These are phyloP conservation scores for Betta splendens DNA, from an alignment of 2,797 vertebrate genomes.

Conservation along the genomic window DNA sequence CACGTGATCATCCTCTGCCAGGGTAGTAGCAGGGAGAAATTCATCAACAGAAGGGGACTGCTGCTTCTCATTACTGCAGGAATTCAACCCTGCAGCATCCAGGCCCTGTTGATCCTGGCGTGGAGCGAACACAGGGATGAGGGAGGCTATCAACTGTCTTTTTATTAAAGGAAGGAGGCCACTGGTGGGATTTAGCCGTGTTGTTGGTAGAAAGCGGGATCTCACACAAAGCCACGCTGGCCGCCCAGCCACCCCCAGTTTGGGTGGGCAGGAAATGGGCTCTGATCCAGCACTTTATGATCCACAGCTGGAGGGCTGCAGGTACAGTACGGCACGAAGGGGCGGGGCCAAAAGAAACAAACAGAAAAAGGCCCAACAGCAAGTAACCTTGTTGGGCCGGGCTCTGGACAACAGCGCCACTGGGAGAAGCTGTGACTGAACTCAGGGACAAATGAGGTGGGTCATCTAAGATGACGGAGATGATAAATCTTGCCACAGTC, in stretches of 20 bases:
- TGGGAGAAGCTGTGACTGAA: slow-evolving; percentile 55
- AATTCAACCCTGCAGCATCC: slow-evolving; percentile 64
- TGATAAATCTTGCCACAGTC: slow-evolving; percentile 63
- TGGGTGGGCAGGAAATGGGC: slow-evolving; percentile 78
- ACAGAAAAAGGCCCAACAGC: slow-evolving; percentile 24
- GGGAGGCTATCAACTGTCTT: slow-evolving; percentile 50
- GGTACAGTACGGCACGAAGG: slow-evolving; percentile 21
- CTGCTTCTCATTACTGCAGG: slow-evolving; percentile 70
- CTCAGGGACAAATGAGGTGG: slow-evolving; percentile 67
- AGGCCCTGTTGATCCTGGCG: slow-evolving; percentile 60
- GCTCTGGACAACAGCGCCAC: slow-evolving; percentile 39
- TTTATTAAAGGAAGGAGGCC: slow-evolving; percentile 49
- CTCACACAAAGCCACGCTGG: slow-evolving; percentile 49
- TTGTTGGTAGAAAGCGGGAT: slow-evolving; percentile 62
- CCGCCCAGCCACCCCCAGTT: slow-evolving; percentile 38
- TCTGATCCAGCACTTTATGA: slow-evolving; percentile 71
- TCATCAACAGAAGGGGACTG: slow-evolving; percentile 47
- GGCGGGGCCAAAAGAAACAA: no score
- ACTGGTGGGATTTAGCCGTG: slow-evolving; percentile 56
- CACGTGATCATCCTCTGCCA: slow-evolving; percentile 30
- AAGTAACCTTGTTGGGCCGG: slow-evolving; percentile 33
- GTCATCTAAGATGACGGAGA: slow-evolving; percentile 58
- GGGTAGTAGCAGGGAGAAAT: slow-evolving; percentile 48
- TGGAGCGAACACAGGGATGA: slow-evolving; percentile 56
- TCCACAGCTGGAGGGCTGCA: slow-evolving; percentile 61